Base-by-base conservation (phyloP, 1,140 invertebrate genomes). In the Nylanderia fulva region DNA sequence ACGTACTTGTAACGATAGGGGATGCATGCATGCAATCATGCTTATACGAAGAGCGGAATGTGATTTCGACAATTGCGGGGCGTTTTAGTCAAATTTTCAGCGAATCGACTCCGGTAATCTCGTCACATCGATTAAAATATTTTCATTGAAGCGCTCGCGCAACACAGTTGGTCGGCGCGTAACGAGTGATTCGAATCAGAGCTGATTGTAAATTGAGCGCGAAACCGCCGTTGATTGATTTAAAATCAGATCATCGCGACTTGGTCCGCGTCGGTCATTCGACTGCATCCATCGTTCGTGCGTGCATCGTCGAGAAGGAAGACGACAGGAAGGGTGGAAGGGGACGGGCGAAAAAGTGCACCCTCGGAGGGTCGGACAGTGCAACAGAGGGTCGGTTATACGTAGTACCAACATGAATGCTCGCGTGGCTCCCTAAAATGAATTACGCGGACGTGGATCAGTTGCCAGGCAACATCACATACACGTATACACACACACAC, bases 171-270 rank as follows among this genome's bases (percentile, higher is more conserved):
- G 77, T 54, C 63, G 76, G 72, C 68, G 86, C 74, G 82, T 82
- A 89, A 90, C 88, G 86, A 86, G 89, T 64, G 86, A 89, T 74
- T 86, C 87, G 91, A 92, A 92, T 93, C 87, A 87, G 91, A 87
- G 68, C 91, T 92, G 93, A 93, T 92, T 93, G 93, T 94, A 94
- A 94, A 94, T 94, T 94, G 93, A 94, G 93, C 91, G 91, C 93
- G 90, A 94, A 94, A 93, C 93, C 93, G 86, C 90, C 90, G 91
- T 92, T 94, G 93, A 94, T 94, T 94, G 93, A 92, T 94, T 94
- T 93, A 92, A 94, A 94, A 94, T 94, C 92, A 91, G 93, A 94
- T 94, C 93, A 94, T 91, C 85, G 90, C 85, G 87, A 88, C 66
- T 88, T 82, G 79, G 85, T 89, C 86, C 87, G 91, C 87, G 91